Conservation (phyloP, 2,888 invertebrate species). For the Therioaphis trifolii region DNA sequence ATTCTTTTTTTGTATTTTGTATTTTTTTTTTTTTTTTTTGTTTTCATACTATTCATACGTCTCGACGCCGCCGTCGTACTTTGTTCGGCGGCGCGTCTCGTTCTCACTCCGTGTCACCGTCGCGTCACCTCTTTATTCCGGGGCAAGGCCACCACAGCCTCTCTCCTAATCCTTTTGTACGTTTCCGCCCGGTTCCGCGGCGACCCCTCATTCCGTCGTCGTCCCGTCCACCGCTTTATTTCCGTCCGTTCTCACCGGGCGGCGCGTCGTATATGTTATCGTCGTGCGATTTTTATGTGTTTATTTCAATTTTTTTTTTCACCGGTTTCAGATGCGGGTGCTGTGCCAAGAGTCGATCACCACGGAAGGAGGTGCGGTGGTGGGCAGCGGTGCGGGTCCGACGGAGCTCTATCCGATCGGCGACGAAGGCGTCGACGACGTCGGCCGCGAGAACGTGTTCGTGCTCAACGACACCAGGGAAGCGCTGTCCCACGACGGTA, state of each 20-base stretch:
- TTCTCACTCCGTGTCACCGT: not conserved
- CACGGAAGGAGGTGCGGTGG: conserved; percentile 58
- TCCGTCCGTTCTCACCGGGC: too few species aligned
- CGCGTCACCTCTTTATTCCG: too few species aligned
- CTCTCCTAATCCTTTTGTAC: too few species aligned
- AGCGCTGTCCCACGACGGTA: conserved; percentile 79
- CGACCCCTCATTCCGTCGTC: too few species aligned
- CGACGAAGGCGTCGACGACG: conserved; percentile 49
- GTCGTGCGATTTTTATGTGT: too few species aligned
- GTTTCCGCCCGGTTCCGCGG: too few species aligned
- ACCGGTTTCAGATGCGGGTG: conserved; percentile 43
- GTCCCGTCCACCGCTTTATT: too few species aligned
- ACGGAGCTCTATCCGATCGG: conserved; percentile 63
- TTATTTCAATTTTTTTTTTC: not conserved
- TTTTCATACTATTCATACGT: too few species aligned
- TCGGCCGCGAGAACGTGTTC: conserved; percentile 63
- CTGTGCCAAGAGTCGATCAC: conserved; percentile 62
- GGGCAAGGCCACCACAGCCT: too few species aligned
- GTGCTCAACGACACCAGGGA: conserved; percentile 77
- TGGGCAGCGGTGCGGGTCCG: conserved; percentile 63
- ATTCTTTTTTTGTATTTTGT: not conserved
- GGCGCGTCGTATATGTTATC: too few species aligned
- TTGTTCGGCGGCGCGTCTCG: too few species aligned
- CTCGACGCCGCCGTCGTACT: too few species aligned
- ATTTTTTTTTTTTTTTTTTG: not conserved